phyloP scores from a whole-genome alignment of 2,797 vertebrate genomes.

The Tarsius wallacei region DNA sequence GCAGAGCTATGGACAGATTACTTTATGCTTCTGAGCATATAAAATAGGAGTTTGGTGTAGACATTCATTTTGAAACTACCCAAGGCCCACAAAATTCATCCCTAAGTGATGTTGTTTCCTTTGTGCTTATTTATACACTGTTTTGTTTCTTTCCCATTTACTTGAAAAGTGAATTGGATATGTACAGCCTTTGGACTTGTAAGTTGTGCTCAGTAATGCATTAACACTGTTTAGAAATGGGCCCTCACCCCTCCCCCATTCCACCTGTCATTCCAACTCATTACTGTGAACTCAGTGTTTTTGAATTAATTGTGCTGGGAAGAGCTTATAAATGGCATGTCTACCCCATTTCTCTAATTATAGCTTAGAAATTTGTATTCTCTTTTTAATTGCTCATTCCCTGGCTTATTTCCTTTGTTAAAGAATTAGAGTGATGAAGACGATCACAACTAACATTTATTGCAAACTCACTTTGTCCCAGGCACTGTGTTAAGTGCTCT shows the following conservation, averaged over 20 bases:
- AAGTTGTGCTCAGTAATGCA: not conserved
- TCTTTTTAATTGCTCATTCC: conserved; percentile 1
- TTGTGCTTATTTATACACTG: not conserved
- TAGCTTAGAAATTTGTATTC: not conserved
- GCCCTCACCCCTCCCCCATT: not conserved
- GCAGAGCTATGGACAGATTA: not conserved
- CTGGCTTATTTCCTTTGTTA: not conserved
- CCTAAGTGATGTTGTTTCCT: not conserved
- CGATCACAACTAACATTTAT: not conserved
- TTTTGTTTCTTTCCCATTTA: not conserved
- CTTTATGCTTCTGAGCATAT: not conserved
- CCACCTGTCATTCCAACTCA: not conserved
- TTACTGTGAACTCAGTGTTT: not conserved
- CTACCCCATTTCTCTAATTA: conserved; percentile 46
- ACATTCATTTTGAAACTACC: not conserved
- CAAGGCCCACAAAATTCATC: not conserved
- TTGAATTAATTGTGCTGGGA: not conserved
- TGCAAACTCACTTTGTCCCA: not conserved
- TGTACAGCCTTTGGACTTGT: not conserved
- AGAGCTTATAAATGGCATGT: not conserved
- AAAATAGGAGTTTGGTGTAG: not conserved
- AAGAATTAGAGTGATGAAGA: not conserved
- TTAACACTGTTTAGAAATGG: not conserved
- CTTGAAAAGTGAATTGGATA: not conserved
- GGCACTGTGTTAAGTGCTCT: not conserved